These are phyloP conservation scores for Chlorospingus semifuscus DNA, from an alignment of 2,797 vertebrate species.

Conservation along the genomic window DNA sequence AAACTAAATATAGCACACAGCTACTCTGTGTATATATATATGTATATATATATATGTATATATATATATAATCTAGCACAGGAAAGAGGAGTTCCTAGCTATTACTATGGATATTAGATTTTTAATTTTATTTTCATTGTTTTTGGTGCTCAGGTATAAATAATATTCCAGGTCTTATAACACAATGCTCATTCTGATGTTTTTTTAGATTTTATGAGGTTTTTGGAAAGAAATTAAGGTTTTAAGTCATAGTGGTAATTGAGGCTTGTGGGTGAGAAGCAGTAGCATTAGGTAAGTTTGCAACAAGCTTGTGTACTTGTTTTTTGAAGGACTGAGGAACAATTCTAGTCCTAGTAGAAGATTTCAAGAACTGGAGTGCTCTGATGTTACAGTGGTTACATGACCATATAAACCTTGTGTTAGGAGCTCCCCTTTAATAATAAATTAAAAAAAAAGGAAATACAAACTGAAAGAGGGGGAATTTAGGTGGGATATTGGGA, in stretches of 20 bases:
- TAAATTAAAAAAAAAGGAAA: not conserved
- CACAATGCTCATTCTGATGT: not conserved
- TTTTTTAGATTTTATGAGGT: not conserved
- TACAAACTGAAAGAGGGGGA: not conserved
- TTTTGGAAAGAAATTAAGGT: not conserved
- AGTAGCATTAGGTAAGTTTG: not conserved
- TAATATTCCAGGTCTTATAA: not conserved
- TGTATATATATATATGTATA: too few species aligned
- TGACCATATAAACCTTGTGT: not conserved
- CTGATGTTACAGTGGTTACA: not conserved
- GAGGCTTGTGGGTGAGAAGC: not conserved
- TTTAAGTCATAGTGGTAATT: not conserved
- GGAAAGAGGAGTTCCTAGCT: rapidly evolving
- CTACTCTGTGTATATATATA: not conserved
- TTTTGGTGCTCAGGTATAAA: not conserved
- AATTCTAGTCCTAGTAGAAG: not conserved
- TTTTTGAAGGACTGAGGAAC: not conserved
- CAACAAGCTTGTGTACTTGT: not conserved
- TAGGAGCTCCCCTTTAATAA: not conserved
- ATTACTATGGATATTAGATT: not conserved
- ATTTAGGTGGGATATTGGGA: not conserved
- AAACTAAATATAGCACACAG: not conserved
- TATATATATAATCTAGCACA: too few species aligned
- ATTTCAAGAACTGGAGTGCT: not conserved
- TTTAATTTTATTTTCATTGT: not conserved